Evolutionary conservation across 2,113 vertebrate genomes (phyloP), one percentile per base, ranked within the genome.

Genomic region (Noturus placidus): DNA sequence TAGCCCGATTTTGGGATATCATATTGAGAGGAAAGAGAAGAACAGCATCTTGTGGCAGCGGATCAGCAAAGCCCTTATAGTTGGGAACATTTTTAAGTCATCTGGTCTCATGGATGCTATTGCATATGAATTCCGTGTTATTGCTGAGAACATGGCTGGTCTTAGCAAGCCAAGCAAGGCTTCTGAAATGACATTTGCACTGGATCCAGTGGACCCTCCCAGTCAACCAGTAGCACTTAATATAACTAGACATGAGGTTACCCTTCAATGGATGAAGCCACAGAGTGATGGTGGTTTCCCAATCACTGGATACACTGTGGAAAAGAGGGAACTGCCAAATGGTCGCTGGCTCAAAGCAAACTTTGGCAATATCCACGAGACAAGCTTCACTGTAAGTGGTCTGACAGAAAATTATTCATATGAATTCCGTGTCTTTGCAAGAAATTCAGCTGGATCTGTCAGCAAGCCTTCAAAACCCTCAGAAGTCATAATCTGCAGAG

Each of bases 271-370:
- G 98, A 96, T 95, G 83, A 99, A 97, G 93, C 98, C 98, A 91
- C 97, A 99, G 92, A 97, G 96, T 90, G 98, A 98, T 89, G 98
- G 98, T 92, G 98, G 98, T 87, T 98, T 98, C 93, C 97, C 98
- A 91, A 98, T 99, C 89, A 99, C 97, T 91, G 98, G 98, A 86
- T 99, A 99, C 79, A 96, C 95, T 3, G 96, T 99, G 84, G 98
- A 99, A 92, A 99, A 97, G 92, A 97, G 96, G 94, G 97, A 99
- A 85, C 93, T 98, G 91, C 98, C 98, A 82, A 97, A 95, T 90
- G 98, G 98, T 81, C 97, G 98, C 67, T 99, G 98, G 98, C 96
- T 99, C 38, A 99, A 99, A 92, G 97, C 97, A 91, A 99, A 99
- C 92, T 99, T 99, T 88, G 96, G 97, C 93, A 99, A 99, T 92